Evolutionary conservation across 2,113 vertebrate species (phyloP).

Genomic region (Seriola aureovittata): DNA sequence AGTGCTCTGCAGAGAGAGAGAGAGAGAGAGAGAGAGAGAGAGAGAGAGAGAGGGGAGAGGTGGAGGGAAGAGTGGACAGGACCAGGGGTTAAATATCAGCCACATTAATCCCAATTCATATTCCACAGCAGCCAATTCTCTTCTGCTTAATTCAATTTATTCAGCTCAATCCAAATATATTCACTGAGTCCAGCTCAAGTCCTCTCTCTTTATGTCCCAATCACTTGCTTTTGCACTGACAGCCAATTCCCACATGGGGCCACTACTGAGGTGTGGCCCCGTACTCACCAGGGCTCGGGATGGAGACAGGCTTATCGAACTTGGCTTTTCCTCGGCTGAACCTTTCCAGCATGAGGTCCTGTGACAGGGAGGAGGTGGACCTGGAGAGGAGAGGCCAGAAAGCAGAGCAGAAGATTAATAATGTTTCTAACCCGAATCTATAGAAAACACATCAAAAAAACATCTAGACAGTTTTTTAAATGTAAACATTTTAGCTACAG

Average conservation of each 20-base stretch:
- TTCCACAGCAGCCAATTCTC: slow-evolving; percentile 22
- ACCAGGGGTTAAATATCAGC: slow-evolving; percentile 28
- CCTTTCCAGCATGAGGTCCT: slow-evolving; percentile 86
- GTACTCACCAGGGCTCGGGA: slow-evolving; percentile 85
- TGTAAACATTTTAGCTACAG: neutral
- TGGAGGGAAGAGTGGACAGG: slow-evolving; percentile 1
- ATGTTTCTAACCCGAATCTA: slow-evolving; percentile 2
- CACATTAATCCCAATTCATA: slow-evolving; percentile 48
- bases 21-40: too few relatives aligned
- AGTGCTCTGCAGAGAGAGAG: slow-evolving; percentile 79
- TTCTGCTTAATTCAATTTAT: slow-evolving; percentile 62
- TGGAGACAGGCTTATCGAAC: slow-evolving; percentile 84
- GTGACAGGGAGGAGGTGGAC: slow-evolving; percentile 84
- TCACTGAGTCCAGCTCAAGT: slow-evolving; percentile 23
- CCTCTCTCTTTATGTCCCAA: neutral
- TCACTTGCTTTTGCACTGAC: slow-evolving; percentile 30
- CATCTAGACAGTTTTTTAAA: neutral
- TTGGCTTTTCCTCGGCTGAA: slow-evolving; percentile 84
- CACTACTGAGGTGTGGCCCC: slow-evolving; percentile 36
- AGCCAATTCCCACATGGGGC: slow-evolving; percentile 61
- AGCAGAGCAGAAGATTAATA: slow-evolving; percentile 23
- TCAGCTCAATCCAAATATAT: slow-evolving; percentile 53
- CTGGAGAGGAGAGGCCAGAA: slow-evolving; percentile 64
- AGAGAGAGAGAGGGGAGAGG: neutral
- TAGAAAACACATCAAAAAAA: neutral